phyloP scores from a whole-genome alignment of 2,797 vertebrate species.

The Premnoplex brunnescens region DNA sequence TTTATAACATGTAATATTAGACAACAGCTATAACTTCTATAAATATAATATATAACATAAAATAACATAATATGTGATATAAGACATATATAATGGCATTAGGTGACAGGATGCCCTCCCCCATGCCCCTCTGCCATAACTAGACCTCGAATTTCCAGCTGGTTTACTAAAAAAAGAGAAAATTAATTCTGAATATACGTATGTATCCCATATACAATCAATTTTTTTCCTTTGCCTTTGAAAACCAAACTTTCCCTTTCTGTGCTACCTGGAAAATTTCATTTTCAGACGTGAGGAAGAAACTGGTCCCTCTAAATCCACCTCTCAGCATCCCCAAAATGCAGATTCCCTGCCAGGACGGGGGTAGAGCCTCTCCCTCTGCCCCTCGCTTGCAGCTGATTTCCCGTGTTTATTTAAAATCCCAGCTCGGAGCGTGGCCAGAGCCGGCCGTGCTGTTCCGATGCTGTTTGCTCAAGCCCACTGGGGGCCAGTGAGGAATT shows the following conservation, averaged over 20 bases:
- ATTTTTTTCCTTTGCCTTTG: not conserved
- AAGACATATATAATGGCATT: not conserved
- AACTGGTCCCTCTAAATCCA: fast-evolving
- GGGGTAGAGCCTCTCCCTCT: not conserved
- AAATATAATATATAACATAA: not conserved
- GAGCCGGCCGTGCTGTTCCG: not conserved
- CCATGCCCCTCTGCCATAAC: not conserved
- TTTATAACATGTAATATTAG: not conserved
- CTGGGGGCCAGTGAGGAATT: constrained; percentile 52
- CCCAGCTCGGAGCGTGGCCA: not conserved
- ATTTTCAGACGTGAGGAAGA: fast-evolving
- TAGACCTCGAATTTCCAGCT: not conserved
- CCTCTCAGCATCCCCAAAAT: fast-evolving
- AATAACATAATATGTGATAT: not conserved
- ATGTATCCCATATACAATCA: fast-evolving
- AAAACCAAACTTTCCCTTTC: not conserved
- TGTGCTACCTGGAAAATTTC: fast-evolving
- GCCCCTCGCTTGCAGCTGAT: not conserved
- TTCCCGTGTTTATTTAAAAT: constrained; percentile 5
- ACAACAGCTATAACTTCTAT: not conserved
- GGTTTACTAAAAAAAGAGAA: not conserved
- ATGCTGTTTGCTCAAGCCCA: constrained; percentile 31
- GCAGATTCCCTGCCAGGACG: not conserved
- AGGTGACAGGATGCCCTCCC: not conserved
- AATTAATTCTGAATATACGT: not conserved